phyloP scores from a whole-genome alignment of 2,797 vertebrate genomes.

The Bovichtus diacanthus region DNA sequence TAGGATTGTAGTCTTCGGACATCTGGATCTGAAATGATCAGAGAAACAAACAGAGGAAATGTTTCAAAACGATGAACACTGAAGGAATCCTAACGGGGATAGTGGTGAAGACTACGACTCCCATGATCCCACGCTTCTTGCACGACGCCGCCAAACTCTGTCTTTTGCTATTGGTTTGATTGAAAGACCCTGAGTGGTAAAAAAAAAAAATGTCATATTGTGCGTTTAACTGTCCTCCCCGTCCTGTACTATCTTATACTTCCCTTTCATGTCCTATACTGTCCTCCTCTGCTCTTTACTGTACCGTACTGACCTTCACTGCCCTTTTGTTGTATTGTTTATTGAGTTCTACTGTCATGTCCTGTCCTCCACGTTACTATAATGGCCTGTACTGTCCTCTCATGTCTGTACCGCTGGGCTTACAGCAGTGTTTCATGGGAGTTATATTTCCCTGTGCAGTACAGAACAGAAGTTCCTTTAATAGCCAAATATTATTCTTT shows the following conservation, averaged over 20 bases:
- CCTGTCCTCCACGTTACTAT: not conserved
- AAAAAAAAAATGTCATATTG: too few relatives aligned
- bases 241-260: not conserved
- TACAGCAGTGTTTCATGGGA: not conserved
- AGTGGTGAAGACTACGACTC: too few relatives aligned
- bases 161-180: too few relatives aligned
- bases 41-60: too few relatives aligned
- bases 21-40: too few relatives aligned
- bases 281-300: not conserved
- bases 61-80: too few relatives aligned
- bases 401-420: not conserved
- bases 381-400: not conserved
- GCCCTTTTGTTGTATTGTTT: not conserved
- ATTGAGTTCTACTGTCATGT: not conserved
- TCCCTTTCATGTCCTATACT: not conserved
- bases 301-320: not conserved
- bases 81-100: too few relatives aligned
- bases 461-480: constrained; percentile 41
- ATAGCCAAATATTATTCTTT: constrained; percentile 45
- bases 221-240: too few relatives aligned
- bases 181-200: too few relatives aligned
- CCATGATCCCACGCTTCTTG: too few relatives aligned
- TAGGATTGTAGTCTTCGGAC: too few relatives aligned
- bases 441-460: constrained; percentile 1
- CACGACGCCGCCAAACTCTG: too few relatives aligned